Conservation (phyloP, 2,888 invertebrate species). For the Cephus pulcher region DNA sequence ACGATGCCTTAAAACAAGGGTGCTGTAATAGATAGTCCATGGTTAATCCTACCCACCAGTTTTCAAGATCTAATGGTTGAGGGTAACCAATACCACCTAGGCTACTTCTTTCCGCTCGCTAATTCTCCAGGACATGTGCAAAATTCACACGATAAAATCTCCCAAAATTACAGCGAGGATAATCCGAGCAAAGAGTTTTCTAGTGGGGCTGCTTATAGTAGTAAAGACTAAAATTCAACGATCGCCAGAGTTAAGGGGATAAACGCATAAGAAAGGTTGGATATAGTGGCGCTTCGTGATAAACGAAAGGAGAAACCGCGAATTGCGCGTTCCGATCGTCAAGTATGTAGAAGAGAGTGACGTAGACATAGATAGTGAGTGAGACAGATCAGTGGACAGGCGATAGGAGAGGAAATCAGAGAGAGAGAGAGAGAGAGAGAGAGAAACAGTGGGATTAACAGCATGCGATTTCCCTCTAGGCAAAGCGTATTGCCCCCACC, state of each 20-base stretch:
- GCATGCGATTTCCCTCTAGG: conserved; percentile 6
- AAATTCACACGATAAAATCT: conserved; percentile 53
- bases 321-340: not conserved
- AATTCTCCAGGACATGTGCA: conserved; percentile 39
- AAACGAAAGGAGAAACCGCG: not conserved
- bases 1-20: conserved; percentile 20
- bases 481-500: conserved; percentile 7
- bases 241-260: not conserved
- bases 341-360: not conserved
- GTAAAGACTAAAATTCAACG: not conserved
- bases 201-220: not conserved
- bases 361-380: not conserved
- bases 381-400: not conserved
- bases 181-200: not conserved
- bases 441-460: not conserved
- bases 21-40: conserved; percentile 39
- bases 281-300: not conserved
- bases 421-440: conserved; percentile 10
- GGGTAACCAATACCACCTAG: conserved; percentile 20
- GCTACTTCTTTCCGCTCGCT: conserved; percentile 30
- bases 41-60: conserved; percentile 23
- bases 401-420: conserved; percentile 1
- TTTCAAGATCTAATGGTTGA: conserved; percentile 1
- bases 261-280: not conserved
- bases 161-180: conserved; percentile 2